A percentile compares a stretch with the other conserved stretches of the same genome.
These are phyloP conservation scores for Aporophyla lueneburgensis DNA, from an alignment of 2,888 invertebrate genomes.

Conservation along the genomic window DNA sequence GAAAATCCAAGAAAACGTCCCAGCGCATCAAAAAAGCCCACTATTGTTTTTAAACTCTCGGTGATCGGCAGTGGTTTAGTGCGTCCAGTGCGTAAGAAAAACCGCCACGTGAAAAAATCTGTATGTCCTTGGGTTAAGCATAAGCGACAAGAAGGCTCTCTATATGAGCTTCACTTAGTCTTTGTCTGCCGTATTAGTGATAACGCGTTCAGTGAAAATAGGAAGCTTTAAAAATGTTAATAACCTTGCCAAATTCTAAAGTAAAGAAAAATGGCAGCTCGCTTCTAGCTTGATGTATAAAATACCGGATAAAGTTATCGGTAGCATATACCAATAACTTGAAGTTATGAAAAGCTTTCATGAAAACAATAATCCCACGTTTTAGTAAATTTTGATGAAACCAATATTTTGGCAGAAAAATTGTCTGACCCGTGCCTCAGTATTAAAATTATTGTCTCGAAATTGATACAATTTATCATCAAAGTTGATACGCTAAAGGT, in stretches of 20 bases:
- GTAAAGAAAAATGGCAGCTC: neutral
- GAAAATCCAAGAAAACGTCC: too few relatives aligned
- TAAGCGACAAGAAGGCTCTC: neutral
- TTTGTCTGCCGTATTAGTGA: constrained; percentile 11
- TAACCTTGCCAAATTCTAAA: neutral
- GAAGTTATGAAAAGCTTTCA: neutral
- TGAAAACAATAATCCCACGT: neutral
- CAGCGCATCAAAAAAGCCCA: too few relatives aligned
- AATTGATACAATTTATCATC: neutral
- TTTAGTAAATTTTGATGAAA: neutral
- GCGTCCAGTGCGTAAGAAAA: too few relatives aligned
- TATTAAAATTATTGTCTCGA: neutral
- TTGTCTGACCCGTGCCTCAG: neutral
- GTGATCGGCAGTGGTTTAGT: too few relatives aligned
- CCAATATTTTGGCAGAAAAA: neutral
- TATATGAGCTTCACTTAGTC: constrained; percentile 8
- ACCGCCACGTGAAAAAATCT: too few relatives aligned
- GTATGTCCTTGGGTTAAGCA: too few relatives aligned
- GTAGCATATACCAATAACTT: neutral
- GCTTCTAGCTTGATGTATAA: neutral
- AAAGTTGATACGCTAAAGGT: neutral
- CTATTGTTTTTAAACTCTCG: too few relatives aligned
- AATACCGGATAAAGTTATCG: neutral
- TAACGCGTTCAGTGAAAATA: neutral
- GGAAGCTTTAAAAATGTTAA: constrained; percentile 1